phyloP scores from a whole-genome alignment of 1,140 invertebrate genomes.

The Heliconius eleuchia region DNA sequence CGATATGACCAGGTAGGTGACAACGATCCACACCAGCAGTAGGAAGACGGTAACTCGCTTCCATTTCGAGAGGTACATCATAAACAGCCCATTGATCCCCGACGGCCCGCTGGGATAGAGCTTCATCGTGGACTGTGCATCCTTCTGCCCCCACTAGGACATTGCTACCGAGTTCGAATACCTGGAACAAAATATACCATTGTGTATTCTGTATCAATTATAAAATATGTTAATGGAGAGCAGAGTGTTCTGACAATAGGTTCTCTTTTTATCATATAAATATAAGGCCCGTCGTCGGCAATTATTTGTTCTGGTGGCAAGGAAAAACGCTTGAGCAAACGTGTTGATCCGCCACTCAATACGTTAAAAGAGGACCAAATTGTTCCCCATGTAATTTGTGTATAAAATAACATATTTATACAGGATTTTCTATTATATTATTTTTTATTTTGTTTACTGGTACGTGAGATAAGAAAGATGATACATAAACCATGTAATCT shows the following conservation, averaged over 20 bases:
- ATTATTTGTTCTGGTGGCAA: too few relatives aligned
- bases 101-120: conserved; percentile 56
- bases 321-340: too few relatives aligned
- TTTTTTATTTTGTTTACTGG: neutral
- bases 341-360: too few relatives aligned
- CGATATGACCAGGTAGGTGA: conserved; percentile 72
- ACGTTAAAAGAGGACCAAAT: too few relatives aligned
- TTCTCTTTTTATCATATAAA: too few relatives aligned
- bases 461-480: neutral
- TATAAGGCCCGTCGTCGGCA: too few relatives aligned
- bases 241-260: too few relatives aligned
- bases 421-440: neutral
- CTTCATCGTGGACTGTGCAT: conserved; percentile 59
- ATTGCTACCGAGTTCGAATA: neutral
- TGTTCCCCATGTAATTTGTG: too few relatives aligned
- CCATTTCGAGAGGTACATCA: conserved; percentile 74
- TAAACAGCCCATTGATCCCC: conserved; percentile 63
- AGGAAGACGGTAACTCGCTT: conserved; percentile 63
- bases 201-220: neutral
- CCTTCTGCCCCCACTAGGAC: conserved; percentile 23
- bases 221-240: too few relatives aligned
- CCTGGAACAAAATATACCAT: neutral
- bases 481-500: neutral
- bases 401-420: too few relatives aligned
- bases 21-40: conserved; percentile 66